phyloP scores from a whole-genome alignment of 2,888 invertebrate genomes.

The Drosophila emarginata region DNA sequence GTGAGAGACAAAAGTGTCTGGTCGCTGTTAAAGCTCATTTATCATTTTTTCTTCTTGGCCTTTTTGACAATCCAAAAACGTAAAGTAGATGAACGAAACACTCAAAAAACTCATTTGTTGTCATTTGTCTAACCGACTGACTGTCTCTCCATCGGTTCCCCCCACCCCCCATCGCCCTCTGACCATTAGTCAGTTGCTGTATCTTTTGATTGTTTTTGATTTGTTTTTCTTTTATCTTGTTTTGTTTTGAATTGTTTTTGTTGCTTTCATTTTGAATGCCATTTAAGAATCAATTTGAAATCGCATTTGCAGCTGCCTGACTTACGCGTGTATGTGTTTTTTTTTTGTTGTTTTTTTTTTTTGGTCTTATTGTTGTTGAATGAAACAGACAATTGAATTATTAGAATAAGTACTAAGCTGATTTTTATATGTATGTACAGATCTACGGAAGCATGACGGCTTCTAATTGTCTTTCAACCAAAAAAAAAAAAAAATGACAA shows the following conservation, averaged over 20 bases:
- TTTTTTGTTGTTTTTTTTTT: conserved; percentile 23
- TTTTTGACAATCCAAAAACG: conserved; percentile 50
- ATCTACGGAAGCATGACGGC: conserved; percentile 40
- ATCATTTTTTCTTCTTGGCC: conserved; percentile 64
- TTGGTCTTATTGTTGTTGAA: conserved; percentile 21
- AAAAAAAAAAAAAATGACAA: conserved; percentile 1
- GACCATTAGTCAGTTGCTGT: conserved; percentile 25
- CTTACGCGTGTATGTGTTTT: conserved; percentile 60
- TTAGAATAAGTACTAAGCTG: conserved; percentile 18
- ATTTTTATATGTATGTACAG: conserved; percentile 13
- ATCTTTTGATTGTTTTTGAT: conserved; percentile 40
- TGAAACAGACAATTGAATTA: conserved; percentile 42
- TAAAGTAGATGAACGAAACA: conserved; percentile 49
- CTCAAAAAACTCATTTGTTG: conserved; percentile 68
- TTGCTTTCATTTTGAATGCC: conserved; percentile 59
- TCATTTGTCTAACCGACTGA: conserved; percentile 53
- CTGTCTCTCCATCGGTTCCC: neutral
- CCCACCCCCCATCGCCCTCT: neutral
- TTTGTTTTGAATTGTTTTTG: conserved; percentile 13
- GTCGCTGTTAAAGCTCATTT: conserved; percentile 55
- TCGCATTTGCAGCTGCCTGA: conserved; percentile 63
- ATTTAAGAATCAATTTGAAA: conserved; percentile 68
- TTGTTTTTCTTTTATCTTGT: conserved; percentile 10
- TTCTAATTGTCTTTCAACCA: conserved; percentile 10
- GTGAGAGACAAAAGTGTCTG: conserved; percentile 32